Evolutionary conservation across 2,888 invertebrate species (phyloP).

Genomic region (Leucophora obtusa): DNA sequence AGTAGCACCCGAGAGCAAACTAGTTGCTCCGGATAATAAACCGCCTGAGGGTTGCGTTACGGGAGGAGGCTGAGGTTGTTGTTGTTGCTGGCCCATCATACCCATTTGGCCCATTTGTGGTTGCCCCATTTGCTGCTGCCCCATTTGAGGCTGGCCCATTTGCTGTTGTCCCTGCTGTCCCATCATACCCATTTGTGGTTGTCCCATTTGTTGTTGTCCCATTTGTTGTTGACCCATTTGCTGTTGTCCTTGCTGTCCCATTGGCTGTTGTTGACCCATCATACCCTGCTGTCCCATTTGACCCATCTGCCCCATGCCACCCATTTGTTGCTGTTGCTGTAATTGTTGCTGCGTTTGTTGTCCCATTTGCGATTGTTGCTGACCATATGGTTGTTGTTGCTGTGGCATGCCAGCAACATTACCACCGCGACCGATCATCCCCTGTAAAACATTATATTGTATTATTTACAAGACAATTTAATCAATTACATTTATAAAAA

Average conservation of each 20-base stretch:
- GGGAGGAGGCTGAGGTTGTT: conserved; percentile 75
- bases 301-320: conserved; percentile 61
- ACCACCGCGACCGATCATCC: conserved; percentile 80
- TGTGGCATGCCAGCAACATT: conserved; percentile 77
- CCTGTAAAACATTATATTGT: conserved; percentile 72
- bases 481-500: background rate
- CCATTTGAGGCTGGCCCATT: conserved; percentile 59
- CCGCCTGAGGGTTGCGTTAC: conserved; percentile 77
- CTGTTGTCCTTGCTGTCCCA: conserved; percentile 59
- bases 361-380: conserved; percentile 72
- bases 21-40: conserved; percentile 78
- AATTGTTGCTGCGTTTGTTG: conserved; percentile 70
- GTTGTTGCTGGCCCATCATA: conserved; percentile 67
- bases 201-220: conserved; percentile 16
- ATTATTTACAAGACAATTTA: conserved; percentile 50
- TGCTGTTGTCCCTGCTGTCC: conserved; percentile 58
- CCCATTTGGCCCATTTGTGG: conserved; percentile 64
- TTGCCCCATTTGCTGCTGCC: conserved; percentile 57
- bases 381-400: conserved; percentile 74
- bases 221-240: conserved; percentile 59
- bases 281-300: conserved; percentile 69
- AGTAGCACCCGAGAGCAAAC: conserved; percentile 79
- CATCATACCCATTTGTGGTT: conserved; percentile 48
- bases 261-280: conserved; percentile 67
- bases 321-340: conserved; percentile 69